These are phyloP conservation scores for Caerostris darwini DNA, from an alignment of 1,140 invertebrate species.

Conservation along the genomic window DNA sequence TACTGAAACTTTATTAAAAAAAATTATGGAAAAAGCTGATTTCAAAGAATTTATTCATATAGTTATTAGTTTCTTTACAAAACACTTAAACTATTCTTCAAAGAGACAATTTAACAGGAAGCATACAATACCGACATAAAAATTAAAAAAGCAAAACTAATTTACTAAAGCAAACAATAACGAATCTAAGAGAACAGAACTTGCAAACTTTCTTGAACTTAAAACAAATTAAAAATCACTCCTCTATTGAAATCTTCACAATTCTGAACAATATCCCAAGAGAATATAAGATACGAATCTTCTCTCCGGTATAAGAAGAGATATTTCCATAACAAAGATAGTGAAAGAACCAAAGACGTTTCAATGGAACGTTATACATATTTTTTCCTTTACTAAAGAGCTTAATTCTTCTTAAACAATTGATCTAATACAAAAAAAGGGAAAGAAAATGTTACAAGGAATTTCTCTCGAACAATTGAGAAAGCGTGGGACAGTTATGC, in stretches of 20 bases:
- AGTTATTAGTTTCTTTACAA: too few species aligned
- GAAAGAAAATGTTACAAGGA: neutral
- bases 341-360: neutral
- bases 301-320: neutral
- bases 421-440: neutral
- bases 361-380: constrained; percentile 32
- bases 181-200: too few species aligned
- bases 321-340: neutral
- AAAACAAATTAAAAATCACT: neutral
- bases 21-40: too few species aligned
- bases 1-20: too few species aligned
- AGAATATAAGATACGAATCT: constrained; percentile 24
- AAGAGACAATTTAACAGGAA: too few species aligned
- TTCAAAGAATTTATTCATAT: too few species aligned
- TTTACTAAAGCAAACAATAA: too few species aligned
- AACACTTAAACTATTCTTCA: too few species aligned
- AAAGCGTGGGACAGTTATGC: constrained; percentile 37
- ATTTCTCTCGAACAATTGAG: neutral
- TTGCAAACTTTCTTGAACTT: too few species aligned
- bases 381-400: neutral
- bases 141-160: too few species aligned
- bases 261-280: neutral
- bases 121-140: too few species aligned
- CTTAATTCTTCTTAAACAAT: constrained; percentile 37
- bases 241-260: neutral